phyloP scores from a whole-genome alignment of 2,113 vertebrate species.

The Zapornia atra region DNA sequence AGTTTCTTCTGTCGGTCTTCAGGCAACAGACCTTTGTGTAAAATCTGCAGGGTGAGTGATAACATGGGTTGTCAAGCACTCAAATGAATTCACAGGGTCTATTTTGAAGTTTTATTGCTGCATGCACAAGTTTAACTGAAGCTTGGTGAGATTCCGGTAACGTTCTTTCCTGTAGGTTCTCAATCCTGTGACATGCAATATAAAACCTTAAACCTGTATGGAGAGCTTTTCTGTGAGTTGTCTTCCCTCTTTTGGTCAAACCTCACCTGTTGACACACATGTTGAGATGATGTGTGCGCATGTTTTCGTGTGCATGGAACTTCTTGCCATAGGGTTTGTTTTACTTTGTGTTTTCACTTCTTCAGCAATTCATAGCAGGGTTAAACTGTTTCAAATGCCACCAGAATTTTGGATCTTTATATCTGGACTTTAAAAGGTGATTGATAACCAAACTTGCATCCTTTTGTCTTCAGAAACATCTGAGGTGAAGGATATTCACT shows the following conservation, averaged over 20 bases:
- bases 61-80: neutral
- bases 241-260: neutral
- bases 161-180: neutral
- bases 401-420: neutral
- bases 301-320: neutral
- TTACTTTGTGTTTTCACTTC: neutral
- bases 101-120: neutral
- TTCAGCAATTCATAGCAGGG: neutral
- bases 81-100: neutral
- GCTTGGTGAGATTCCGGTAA: neutral
- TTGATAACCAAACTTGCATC: neutral
- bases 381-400: neutral
- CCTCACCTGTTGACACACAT: rapidly evolving
- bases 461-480: neutral
- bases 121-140: neutral
- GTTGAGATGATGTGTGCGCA: rapidly evolving
- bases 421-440: neutral
- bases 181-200: neutral
- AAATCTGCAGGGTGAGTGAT: neutral
- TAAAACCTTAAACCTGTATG: neutral
- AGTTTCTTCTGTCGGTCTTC: neutral
- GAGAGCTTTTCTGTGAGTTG: neutral
- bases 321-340: neutral
- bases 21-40: neutral
- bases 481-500: neutral